These are phyloP conservation scores for Pogonomyrmex barbatus DNA, from an alignment of 1,140 invertebrate species.

Conservation along the genomic window DNA sequence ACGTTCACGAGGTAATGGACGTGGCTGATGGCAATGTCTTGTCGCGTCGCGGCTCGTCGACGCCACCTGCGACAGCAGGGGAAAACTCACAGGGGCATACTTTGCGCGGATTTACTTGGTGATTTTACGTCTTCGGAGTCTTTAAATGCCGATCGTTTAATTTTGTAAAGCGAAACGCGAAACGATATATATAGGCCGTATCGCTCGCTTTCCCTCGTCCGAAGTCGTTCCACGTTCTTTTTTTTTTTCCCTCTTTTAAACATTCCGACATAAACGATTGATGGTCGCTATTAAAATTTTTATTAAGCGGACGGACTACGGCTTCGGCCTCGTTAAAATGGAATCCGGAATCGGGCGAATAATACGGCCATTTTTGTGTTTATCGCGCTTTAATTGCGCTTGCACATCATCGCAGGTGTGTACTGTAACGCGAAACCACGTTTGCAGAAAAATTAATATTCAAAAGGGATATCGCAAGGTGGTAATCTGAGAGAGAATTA, in stretches of 20 bases:
- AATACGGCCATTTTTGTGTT: slow-evolving; percentile 24
- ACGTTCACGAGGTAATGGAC: slow-evolving; percentile 82
- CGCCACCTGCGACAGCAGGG: slow-evolving; percentile 81
- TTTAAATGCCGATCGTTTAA: slow-evolving; percentile 15
- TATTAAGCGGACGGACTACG: not conserved
- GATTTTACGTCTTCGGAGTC: slow-evolving; percentile 42
- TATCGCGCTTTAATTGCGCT: slow-evolving; percentile 53
- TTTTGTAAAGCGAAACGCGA: slow-evolving; percentile 4
- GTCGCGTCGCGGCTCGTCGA: slow-evolving; percentile 84
- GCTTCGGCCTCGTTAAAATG: slow-evolving; percentile 19
- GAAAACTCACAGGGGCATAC: slow-evolving; percentile 70
- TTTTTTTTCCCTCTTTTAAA: not conserved
- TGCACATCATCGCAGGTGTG: slow-evolving; percentile 8
- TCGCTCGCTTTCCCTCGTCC: not conserved
- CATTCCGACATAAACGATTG: not conserved
- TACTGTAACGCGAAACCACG: not conserved
- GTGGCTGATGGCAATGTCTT: slow-evolving; percentile 85
- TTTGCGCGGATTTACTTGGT: slow-evolving; percentile 78
- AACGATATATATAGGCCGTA: not conserved
- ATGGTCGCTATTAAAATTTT: slow-evolving; percentile 5
- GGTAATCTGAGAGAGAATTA: slow-evolving; percentile 67
- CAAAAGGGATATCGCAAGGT: slow-evolving; percentile 53
- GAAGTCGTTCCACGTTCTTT: not conserved
- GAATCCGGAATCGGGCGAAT: slow-evolving; percentile 30
- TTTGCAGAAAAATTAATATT: slow-evolving; percentile 50